These are phyloP conservation scores for Stichodactyla helianthus DNA, from an alignment of 64 coral and sea anemone species.

Conservation along the genomic window DNA sequence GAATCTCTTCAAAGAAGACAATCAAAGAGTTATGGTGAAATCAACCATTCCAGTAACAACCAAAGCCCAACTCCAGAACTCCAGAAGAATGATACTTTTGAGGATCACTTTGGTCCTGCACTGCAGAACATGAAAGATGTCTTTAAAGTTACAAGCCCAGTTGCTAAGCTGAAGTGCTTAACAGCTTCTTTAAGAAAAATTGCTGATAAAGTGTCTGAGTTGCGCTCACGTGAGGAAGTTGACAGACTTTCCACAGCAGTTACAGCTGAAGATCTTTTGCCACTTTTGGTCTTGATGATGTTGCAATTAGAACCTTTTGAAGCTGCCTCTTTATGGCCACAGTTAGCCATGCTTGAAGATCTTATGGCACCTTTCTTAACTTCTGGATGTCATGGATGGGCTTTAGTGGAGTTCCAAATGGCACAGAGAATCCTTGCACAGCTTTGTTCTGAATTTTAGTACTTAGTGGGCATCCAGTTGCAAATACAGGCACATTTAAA, in stretches of 20 bases:
- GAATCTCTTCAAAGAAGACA: conserved; percentile 2
- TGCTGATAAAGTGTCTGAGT: conserved; percentile 64
- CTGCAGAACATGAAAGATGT: conserved; percentile 76
- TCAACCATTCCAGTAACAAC: not conserved
- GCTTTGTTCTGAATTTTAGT: conserved; percentile 74
- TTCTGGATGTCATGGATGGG: conserved; percentile 95
- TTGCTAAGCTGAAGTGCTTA: conserved; percentile 85
- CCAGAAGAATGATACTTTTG: conserved; percentile 55
- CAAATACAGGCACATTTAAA: too few species aligned
- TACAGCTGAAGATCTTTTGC: conserved; percentile 87
- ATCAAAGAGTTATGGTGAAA: conserved; percentile 57
- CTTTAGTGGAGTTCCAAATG: conserved; percentile 76
- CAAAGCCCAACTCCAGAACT: not conserved
- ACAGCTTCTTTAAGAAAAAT: conserved; percentile 86
- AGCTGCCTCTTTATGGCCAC: conserved; percentile 67
- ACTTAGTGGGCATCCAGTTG: not conserved
- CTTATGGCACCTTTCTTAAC: conserved; percentile 81
- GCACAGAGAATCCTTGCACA: conserved; percentile 60
- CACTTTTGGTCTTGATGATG: conserved; percentile 84
- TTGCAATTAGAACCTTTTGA: conserved; percentile 87
- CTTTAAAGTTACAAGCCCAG: conserved; percentile 58
- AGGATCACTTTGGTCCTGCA: conserved; percentile 89
- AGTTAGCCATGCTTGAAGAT: conserved; percentile 68
- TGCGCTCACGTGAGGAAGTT: conserved; percentile 62
- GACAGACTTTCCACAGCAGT: conserved; percentile 66